These are phyloP conservation scores for Illadopsis cleaveri DNA, from an alignment of 2,113 vertebrate species.

Conservation along the genomic window DNA sequence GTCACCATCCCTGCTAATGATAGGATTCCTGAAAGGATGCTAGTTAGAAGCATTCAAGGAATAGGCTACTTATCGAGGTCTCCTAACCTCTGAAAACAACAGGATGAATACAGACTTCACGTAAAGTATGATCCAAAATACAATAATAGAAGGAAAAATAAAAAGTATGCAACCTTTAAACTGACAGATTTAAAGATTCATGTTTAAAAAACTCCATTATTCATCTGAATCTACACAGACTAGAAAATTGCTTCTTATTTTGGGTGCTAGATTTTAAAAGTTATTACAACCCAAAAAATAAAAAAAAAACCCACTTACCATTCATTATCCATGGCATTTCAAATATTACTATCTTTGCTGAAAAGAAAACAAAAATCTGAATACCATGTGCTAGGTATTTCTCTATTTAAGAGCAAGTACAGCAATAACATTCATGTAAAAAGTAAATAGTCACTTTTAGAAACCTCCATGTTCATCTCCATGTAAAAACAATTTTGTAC, in stretches of 20 bases:
- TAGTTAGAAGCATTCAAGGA: background rate
- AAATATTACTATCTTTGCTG: constrained; percentile 97
- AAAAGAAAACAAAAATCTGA: constrained; percentile 48
- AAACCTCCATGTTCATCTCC: background rate
- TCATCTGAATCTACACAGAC: background rate
- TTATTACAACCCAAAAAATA: background rate
- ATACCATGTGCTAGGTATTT: background rate
- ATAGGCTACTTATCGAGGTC: background rate
- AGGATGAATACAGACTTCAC: background rate
- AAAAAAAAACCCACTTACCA: constrained; percentile 77
- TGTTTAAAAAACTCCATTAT: background rate
- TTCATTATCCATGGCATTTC: constrained; percentile 99
- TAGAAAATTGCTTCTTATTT: background rate
- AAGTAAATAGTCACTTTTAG: background rate
- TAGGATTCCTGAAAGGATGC: background rate
- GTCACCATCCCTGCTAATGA: background rate
- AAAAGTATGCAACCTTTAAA: background rate
- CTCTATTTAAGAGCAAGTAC: background rate
- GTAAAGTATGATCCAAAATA: background rate
- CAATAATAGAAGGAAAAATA: background rate
- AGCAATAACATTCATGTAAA: accelerated
- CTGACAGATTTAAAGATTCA: background rate
- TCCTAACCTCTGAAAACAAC: background rate
- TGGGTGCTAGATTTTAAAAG: background rate
- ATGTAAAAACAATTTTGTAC: background rate